phyloP scores from a whole-genome alignment of 2,797 vertebrate genomes.

The Sciaenops ocellatus region DNA sequence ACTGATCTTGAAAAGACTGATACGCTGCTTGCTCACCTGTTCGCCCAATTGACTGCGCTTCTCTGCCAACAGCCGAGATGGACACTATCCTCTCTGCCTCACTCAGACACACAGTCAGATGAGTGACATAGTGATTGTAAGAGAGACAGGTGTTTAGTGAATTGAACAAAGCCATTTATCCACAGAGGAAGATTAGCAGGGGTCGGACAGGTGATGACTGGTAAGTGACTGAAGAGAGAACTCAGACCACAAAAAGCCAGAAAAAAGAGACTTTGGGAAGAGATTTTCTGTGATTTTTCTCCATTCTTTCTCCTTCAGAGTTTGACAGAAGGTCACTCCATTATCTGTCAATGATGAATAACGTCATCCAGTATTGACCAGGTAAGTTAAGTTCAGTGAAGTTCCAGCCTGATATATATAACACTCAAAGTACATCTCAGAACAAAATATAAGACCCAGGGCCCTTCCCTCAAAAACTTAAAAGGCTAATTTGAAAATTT shows the following conservation, averaged over 20 bases:
- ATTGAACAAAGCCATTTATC: conserved; percentile 34
- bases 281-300: conserved; percentile 16
- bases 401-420: not conserved
- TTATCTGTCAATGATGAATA: conserved; percentile 34
- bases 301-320: conserved; percentile 3
- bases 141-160: conserved; percentile 34
- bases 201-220: conserved; percentile 35
- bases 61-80: conserved; percentile 80
- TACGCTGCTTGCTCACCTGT: conserved; percentile 84
- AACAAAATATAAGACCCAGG: not conserved
- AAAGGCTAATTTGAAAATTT: not conserved
- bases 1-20: conserved; percentile 86
- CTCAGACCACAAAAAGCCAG: not conserved
- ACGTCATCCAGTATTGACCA: not conserved
- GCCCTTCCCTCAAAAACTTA: not conserved
- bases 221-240: conserved; percentile 18
- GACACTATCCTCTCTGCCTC: not conserved
- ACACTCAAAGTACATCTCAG: not conserved
- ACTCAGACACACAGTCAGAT: not conserved
- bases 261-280: conserved; percentile 11
- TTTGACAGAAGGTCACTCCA: conserved; percentile 16
- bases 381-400: conserved; percentile 9
- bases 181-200: conserved; percentile 29
- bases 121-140: conserved; percentile 30
- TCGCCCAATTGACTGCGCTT: conserved; percentile 82